phyloP scores from a whole-genome alignment of 2,888 invertebrate species.

The Cerastis rubricosa region DNA sequence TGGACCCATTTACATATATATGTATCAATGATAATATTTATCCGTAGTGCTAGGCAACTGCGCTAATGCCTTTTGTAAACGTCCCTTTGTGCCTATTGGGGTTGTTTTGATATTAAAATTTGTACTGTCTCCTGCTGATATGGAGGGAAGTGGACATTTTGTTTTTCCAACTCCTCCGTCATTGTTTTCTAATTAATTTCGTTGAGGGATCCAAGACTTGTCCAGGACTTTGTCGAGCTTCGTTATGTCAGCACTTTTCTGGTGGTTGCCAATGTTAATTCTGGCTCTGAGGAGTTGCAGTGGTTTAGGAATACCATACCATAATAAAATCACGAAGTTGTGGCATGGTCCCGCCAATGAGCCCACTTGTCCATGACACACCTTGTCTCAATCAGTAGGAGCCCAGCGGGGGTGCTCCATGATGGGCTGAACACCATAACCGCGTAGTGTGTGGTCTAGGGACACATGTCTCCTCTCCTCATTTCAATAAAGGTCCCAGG shows the following conservation, averaged over 20 bases:
- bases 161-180: too few relatives aligned
- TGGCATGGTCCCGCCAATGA: background rate
- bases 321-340: background rate
- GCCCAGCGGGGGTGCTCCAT: conserved; percentile 34
- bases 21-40: too few relatives aligned
- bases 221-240: background rate
- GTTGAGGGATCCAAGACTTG: background rate
- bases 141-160: too few relatives aligned
- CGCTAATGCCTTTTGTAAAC: too few relatives aligned
- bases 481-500: conserved; percentile 58
- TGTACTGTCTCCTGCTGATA: too few relatives aligned
- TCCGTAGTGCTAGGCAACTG: too few relatives aligned
- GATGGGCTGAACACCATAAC: conserved; percentile 4
- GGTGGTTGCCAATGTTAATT: background rate
- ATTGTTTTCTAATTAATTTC: background rate
- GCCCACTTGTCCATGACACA: background rate
- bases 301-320: background rate
- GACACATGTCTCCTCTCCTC: conserved; percentile 55
- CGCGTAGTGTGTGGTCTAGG: conserved; percentile 59
- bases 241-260: background rate
- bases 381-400: conserved; percentile 11
- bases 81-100: too few relatives aligned
- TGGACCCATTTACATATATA: background rate
- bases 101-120: too few relatives aligned
- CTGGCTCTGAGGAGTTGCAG: background rate